Base-by-base conservation (phyloP, 2,888 invertebrate species). In the Lycia hirtaria region DNA sequence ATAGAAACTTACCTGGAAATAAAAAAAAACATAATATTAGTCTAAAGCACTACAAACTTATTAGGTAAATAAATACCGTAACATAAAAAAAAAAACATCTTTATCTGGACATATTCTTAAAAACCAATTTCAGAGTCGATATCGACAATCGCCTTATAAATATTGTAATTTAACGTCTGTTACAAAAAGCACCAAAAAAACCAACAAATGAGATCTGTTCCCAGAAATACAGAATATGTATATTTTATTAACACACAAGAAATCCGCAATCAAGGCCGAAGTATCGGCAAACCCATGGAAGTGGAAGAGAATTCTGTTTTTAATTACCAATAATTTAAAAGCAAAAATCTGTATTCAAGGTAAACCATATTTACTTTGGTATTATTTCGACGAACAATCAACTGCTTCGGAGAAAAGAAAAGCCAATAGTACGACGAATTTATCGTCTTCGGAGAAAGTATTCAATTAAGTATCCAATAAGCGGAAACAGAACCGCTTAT, bases 191-290 rank as follows among this genome's bases (percentile, higher is more conserved):
- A 0, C n/a, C 44, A 6, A 26, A 24, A 26, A 24, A 41, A 19
- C 19, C 32, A 14, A 32, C 20, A 44, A 44, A 44, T 44, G 30
- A 44, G 44, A 32, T 14, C 32, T 9, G 19, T 44, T 44, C 44
- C 20, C 20, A 20, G 44, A 45, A 45, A 45, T 20, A 20, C 30
- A 10, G 12, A 40, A 45, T 45, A 45, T n/a, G n/a, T n/a, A n/a
- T 20, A 26, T 20, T 30, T 45, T 32, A 45, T 45, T 32, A 45
- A 28, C 14, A 9, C 14, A 9, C 7, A 24, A 24, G 28, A 19
- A 17, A 43, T 43, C 24, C 24, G 40, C 24, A 40, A 40, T 40
- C 9, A 40, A 22, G 1, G 14, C 12, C 1, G 9, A n/a, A 24
- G 14, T 14, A 40, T 24, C 24, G 22, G 14, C 24, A 14, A 9